A percentile compares a stretch with the other conserved stretches of the same genome.
Conservation (phyloP, 1,140 invertebrate species). For the Nephila pilipes region DNA sequence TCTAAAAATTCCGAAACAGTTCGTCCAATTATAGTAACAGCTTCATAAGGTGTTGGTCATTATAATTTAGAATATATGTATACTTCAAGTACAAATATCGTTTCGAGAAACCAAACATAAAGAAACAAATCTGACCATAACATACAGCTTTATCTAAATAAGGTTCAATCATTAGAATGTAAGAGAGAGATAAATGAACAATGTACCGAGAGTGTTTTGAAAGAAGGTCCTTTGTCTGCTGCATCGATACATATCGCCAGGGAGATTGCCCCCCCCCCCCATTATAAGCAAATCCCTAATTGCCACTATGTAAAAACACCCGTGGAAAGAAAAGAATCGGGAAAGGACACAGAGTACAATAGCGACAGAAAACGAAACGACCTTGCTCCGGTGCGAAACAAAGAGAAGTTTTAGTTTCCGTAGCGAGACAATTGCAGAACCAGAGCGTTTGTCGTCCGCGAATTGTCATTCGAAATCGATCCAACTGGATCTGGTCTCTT, state of each 20-base stretch:
- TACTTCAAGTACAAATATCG: no score
- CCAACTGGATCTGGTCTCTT: background rate
- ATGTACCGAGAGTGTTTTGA: background rate
- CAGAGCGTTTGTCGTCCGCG: slow-evolving; percentile 29
- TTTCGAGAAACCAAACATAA: no score
- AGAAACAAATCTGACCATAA: background rate
- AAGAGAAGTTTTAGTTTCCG: slow-evolving; percentile 12
- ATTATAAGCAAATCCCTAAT: background rate
- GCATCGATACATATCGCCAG: background rate
- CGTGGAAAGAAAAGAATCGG: background rate
- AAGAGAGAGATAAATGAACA: background rate
- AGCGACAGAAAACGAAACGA: slow-evolving; percentile 25
- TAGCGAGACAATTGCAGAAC: slow-evolving; percentile 51
- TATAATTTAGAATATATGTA: no score
- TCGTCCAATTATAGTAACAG: no score
- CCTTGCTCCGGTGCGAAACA: slow-evolving; percentile 37
- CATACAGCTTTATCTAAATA: background rate
- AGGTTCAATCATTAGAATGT: background rate
- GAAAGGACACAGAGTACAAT: slow-evolving; percentile 11
- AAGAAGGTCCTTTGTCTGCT: background rate
- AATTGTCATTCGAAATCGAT: slow-evolving; percentile 14
- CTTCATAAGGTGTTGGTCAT: no score
- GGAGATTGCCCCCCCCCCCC: background rate
- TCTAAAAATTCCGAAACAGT: no score
- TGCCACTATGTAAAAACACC: background rate